Conservation (phyloP, 2,113 vertebrate genomes). For the Acanthisitta chloris region DNA sequence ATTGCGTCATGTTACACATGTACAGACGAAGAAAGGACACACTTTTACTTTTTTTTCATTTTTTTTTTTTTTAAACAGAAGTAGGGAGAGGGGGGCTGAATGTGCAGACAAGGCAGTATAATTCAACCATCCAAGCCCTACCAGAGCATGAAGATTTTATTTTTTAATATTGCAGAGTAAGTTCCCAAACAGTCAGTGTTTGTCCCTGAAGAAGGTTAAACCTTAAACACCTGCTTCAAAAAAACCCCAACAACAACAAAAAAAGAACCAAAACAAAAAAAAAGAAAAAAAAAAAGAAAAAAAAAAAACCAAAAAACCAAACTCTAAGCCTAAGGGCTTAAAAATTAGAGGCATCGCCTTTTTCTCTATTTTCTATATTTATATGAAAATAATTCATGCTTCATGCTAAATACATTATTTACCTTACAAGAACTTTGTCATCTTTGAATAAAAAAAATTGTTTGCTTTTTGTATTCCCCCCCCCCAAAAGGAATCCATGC, state of each 20-base stretch:
- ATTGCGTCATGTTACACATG: constrained; percentile 83
- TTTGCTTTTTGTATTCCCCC: constrained; percentile 77
- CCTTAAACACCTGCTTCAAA: constrained; percentile 91
- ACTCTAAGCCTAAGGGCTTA: constrained; percentile 90
- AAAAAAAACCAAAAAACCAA: constrained; percentile 36
- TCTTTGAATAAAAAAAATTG: constrained; percentile 90
- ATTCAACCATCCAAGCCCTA: constrained; percentile 82
- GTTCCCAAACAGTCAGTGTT: constrained; percentile 85
- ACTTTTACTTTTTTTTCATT: constrained; percentile 38
- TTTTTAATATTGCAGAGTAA: constrained; percentile 83
- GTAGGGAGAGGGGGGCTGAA: constrained; percentile 76
- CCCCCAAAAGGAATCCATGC: constrained; percentile 88
- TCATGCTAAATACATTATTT: constrained; percentile 99
- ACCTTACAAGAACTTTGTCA: constrained; percentile 95
- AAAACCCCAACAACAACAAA: constrained; percentile 66
- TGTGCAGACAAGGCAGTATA: constrained; percentile 80
- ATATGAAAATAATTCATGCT: constrained; percentile 99
- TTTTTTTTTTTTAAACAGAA: constrained; percentile 63
- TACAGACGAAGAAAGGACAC: constrained; percentile 81
- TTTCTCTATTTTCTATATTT: constrained; percentile 96
- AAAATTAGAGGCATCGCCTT: constrained; percentile 95
- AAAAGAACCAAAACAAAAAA: constrained; percentile 17
- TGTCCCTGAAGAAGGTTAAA: constrained; percentile 93
- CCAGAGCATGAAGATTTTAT: constrained; percentile 78
- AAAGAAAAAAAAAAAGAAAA: constrained; percentile 30